Percentiles rank a stretch among this genome's conserved stretches.
phyloP scores from a whole-genome alignment of 2,888 invertebrate genomes.

The Psylliodes chrysocephalus region DNA sequence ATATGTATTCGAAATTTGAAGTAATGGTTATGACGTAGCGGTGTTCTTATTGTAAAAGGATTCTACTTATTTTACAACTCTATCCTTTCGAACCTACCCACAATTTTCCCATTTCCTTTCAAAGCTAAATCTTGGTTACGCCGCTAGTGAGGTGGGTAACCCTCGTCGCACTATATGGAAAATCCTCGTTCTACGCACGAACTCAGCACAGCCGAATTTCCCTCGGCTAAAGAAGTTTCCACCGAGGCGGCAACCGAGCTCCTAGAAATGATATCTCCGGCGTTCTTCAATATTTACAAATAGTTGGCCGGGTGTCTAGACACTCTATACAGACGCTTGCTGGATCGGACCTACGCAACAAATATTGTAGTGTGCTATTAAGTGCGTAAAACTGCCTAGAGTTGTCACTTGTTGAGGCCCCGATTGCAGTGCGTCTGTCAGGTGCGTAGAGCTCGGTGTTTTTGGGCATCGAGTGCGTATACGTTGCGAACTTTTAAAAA shows the following conservation, averaged over 20 bases:
- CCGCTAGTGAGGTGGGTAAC: too few species aligned
- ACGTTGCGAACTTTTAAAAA: background rate
- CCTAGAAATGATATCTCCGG: constrained; percentile 22
- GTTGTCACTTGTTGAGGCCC: constrained; percentile 34
- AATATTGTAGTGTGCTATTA: constrained; percentile 44
- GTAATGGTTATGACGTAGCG: too few species aligned
- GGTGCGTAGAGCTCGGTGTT: constrained; percentile 18
- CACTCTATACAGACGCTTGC: constrained; percentile 46
- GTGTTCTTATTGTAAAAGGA: too few species aligned
- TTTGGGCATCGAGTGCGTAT: background rate
- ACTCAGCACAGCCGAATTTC: background rate
- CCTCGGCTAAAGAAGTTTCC: background rate
- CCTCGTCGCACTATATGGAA: too few species aligned
- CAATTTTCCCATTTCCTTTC: too few species aligned
- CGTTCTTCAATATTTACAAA: constrained; percentile 49
- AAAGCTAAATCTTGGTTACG: too few species aligned
- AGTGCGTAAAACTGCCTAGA: constrained; percentile 28
- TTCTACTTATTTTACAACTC: too few species aligned
- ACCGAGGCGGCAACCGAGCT: constrained; percentile 23
- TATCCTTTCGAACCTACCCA: too few species aligned
- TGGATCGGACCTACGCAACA: constrained; percentile 51
- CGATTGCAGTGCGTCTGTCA: constrained; percentile 16
- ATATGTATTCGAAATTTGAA: too few species aligned
- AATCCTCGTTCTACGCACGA: background rate
- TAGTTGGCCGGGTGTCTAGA: constrained; percentile 49